Evolutionary conservation across 2,113 vertebrate species (phyloP).

Genomic region (Opisthocomus hoazin): DNA sequence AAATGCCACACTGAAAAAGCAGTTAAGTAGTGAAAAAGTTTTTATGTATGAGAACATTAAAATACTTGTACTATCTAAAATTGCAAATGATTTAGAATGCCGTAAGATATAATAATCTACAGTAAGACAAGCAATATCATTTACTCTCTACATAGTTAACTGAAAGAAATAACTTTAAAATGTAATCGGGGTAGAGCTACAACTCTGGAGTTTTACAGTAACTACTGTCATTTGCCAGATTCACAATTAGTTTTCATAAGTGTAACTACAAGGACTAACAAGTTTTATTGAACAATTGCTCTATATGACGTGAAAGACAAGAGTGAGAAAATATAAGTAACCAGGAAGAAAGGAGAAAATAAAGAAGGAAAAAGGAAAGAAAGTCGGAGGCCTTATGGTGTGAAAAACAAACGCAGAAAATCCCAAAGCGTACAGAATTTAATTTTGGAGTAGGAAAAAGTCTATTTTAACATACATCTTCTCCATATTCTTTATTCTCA

Average conservation of each 20-base stretch:
- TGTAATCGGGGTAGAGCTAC: background rate
- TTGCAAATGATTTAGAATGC: background rate
- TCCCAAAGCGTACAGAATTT: background rate
- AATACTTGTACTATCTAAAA: background rate
- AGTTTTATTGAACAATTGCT: background rate
- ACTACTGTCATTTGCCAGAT: background rate
- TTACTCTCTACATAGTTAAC: background rate
- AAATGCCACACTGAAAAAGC: background rate
- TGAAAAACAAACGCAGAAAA: background rate
- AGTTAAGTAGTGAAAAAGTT: background rate
- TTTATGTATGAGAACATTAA: background rate
- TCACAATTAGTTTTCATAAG: background rate
- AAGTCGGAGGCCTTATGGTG: background rate
- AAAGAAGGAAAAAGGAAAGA: background rate
- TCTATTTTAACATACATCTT: slow-evolving; percentile 81
- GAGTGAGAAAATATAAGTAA: background rate
- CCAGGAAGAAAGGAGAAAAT: background rate
- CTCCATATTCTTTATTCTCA: slow-evolving; percentile 95
- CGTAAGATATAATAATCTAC: background rate
- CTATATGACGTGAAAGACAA: background rate
- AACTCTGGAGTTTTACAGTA: background rate
- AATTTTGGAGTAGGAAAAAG: slow-evolving; percentile 19
- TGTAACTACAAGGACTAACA: background rate
- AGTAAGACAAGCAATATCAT: background rate
- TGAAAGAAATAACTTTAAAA: background rate